phyloP scores from a whole-genome alignment of 2,888 invertebrate genomes.

The Lottia scabra region DNA sequence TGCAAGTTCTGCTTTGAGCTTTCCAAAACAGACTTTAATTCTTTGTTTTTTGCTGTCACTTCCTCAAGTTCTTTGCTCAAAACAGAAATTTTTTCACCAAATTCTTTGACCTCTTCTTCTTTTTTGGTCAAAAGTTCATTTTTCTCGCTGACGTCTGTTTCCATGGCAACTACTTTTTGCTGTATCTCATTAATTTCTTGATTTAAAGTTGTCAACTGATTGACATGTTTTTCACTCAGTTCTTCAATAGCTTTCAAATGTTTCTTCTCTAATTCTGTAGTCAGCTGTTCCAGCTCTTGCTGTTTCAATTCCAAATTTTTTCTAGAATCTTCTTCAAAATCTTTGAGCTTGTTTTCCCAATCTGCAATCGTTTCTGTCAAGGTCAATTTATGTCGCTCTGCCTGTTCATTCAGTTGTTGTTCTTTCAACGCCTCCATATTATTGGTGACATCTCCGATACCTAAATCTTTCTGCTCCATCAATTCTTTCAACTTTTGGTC shows the following conservation, averaged over 20 bases:
- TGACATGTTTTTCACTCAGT: constrained; percentile 13
- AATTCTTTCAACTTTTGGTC: constrained; percentile 48
- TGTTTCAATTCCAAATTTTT: constrained; percentile 9
- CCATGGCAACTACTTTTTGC: constrained; percentile 22
- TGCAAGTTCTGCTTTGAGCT: constrained; percentile 1
- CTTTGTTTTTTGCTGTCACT: constrained; percentile 8
- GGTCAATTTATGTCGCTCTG: constrained; percentile 36
- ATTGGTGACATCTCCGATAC: constrained; percentile 42
- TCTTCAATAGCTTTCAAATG: constrained; percentile 16
- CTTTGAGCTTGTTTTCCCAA: constrained; percentile 15
- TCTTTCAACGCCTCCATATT: constrained; percentile 43
- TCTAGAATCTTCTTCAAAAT: constrained; percentile 1
- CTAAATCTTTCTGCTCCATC: constrained; percentile 52
- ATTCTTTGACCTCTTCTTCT: constrained; percentile 1
- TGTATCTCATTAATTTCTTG: constrained; percentile 25
- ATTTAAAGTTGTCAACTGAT: constrained; percentile 16
- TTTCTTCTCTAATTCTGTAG: constrained; percentile 4
- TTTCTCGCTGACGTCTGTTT: constrained; percentile 19
- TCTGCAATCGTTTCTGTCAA: constrained; percentile 7
- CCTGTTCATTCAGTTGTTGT: constrained; percentile 41
- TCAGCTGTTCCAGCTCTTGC: constrained; percentile 19
- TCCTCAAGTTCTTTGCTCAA: constrained; percentile 6
- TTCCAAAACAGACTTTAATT: not conserved
- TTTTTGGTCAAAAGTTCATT: not conserved
- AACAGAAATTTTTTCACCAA: constrained; percentile 1